phyloP scores from a whole-genome alignment of 2,888 invertebrate species.

The Netelia fuscicornis region DNA sequence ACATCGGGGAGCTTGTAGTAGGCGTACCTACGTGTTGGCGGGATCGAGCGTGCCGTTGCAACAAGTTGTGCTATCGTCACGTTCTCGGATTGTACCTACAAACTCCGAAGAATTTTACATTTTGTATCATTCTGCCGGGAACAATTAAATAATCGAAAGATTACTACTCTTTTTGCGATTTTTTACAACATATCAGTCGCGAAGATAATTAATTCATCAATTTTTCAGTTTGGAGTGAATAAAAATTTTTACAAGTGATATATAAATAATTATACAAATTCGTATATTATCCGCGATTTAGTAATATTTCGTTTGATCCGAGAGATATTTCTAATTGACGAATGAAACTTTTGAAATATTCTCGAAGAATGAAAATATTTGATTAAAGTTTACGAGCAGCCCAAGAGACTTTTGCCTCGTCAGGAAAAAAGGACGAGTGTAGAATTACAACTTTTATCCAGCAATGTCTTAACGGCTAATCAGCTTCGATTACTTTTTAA shows the following conservation, averaged over 20 bases:
- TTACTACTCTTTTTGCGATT: not conserved
- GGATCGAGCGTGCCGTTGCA: conserved; percentile 45
- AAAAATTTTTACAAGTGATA: not conserved
- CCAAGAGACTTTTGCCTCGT: not conserved
- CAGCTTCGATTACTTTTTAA: conserved; percentile 1
- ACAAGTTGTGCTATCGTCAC: conserved; percentile 57
- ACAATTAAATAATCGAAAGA: no score
- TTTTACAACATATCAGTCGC: not conserved
- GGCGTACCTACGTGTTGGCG: conserved; percentile 3
- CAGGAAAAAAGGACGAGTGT: not conserved
- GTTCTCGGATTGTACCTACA: conserved; percentile 8
- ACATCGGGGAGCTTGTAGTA: not conserved
- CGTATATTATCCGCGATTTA: not conserved
- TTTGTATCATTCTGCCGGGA: not conserved
- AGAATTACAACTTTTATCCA: not conserved
- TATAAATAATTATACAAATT: not conserved
- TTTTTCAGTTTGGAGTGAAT: not conserved
- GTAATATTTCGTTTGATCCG: no score
- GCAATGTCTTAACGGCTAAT: not conserved
- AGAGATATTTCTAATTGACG: no score
- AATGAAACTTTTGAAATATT: not conserved
- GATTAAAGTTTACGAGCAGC: not conserved
- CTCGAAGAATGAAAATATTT: not conserved
- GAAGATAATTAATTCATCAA: not conserved
- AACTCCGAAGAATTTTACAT: not conserved